Evolutionary conservation across 2,113 vertebrate genomes (phyloP), one percentile per base, ranked within the genome.

Genomic region (Herpetotheres cachinnans): DNA sequence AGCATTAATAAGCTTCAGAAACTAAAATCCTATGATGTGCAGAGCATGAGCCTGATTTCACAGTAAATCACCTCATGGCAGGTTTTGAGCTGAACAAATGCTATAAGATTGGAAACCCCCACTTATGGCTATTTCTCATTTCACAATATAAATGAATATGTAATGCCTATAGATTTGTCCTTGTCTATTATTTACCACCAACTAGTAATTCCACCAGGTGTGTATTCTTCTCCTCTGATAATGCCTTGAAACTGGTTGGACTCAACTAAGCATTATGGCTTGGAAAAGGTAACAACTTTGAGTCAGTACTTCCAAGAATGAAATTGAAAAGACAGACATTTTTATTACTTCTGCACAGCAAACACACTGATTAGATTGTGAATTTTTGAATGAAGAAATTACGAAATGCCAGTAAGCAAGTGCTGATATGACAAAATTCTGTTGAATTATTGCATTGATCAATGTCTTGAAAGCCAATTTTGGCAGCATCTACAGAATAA

Each of bases 11-110:
- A 84, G 59, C 63, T 89, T 86, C 61, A 65, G 80, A 81, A 94
- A 79, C 21, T 15, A 61, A 95, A 97, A 95, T 95, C 77, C 65
- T 72, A 19, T 92, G 81, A 95, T 82, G 69, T 90, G 65, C 61
- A 87, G 81, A 89, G 59, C 72, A 71, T 67, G 42, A 96, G 80
- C 34, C 72, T 84, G 67, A 95, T 94, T 94, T 94, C 83, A 84
- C 69, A 92, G 83, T 82, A 92, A 92, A 92, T 92, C 4, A 0
- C 24, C 34, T 83, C 88, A 78, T 18, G 87, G 56, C 47, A 52
- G 30, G 56, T 86, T 86, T 82, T 84, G 69, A 86, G 70, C 47
- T 82, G 80, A 92, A 76, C 25, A 82, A 95, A 94, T 42, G 17
- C 61, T 93, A 96, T 84, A 69, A 92, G 89, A 92, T 95, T 93